A percentile compares a stretch with the other conserved stretches of the same genome.
Conservation (phyloP, 2,113 vertebrate species). For the Danionella cerebrum region DNA sequence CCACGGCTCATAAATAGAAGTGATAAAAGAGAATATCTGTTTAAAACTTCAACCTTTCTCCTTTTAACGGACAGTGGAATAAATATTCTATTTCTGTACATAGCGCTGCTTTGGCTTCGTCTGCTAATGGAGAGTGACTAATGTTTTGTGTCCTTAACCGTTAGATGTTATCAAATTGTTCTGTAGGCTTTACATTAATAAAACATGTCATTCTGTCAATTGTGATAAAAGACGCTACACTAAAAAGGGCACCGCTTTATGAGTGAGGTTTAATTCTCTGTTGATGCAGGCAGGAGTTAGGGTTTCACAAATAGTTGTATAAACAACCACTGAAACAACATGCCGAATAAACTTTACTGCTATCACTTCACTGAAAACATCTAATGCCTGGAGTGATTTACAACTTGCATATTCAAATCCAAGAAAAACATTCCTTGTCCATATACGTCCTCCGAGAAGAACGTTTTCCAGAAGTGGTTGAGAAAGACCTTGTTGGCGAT, state of each 20-base stretch:
- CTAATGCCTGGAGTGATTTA: conserved; percentile 13
- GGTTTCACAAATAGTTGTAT: neutral
- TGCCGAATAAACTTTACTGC: conserved; percentile 8
- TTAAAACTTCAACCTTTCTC: neutral
- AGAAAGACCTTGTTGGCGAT: neutral
- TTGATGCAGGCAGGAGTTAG: neutral
- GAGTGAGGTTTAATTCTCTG: neutral
- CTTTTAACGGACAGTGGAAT: neutral
- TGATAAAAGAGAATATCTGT: too few species aligned
- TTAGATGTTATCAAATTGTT: neutral
- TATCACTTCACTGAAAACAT: conserved; percentile 9
- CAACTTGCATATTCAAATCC: conserved; percentile 11
- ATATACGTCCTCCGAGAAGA: too few species aligned
- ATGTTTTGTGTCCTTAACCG: neutral
- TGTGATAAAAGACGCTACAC: too few species aligned
- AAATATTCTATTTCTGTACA: neutral
- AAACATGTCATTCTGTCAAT: neutral
- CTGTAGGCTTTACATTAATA: neutral
- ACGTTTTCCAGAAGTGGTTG: conserved; percentile 3
- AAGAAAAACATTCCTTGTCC: conserved; percentile 18
- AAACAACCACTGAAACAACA: conserved; percentile 3
- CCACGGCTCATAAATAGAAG: too few species aligned
- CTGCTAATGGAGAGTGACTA: neutral
- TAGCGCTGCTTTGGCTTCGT: neutral
- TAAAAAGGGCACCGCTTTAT: neutral